Evolutionary conservation across 2,888 invertebrate species (phyloP), one percentile per base, ranked within the genome.

Genomic region (Drosophila multiciliata): DNA sequence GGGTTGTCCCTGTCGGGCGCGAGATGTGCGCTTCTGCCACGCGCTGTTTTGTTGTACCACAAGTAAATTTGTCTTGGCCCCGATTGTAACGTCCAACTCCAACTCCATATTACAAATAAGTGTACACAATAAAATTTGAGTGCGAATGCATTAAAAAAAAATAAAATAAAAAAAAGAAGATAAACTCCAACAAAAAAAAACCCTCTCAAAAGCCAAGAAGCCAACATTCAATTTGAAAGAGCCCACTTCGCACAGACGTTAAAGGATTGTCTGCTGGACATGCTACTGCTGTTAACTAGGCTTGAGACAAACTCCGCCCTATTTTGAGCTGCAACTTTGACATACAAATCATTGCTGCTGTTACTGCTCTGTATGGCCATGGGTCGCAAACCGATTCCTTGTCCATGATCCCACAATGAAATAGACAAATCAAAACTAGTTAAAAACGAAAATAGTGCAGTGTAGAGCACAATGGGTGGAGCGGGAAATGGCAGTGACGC

Each of bases 21-120:
- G 42, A 33, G 20, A 45, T 29, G 32, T 45, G 35, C 50, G 50
- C 26, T 17, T 17, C 17, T 26, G 42, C 42, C 58, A 40, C 48
- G 45, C 65, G 62, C 73, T 69, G 64, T 75, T 65, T 76, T 80
- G 82, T 89, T 80, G 88, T 87, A 85, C 83, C 86, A 89, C 86
- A 86, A 89, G 86, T 76, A 57, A 87, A 71, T 81, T 85, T 74
- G 75, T 76, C 86, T 86, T 86, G 86, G 90, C 88, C 86, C 88
- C 85, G 78, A 85, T 85, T 80, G 66, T 73, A 75, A 70, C 77
- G 76, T 62, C 58, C 74, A 49, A 33, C 58, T 57, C 45, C 60
- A 58, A 61, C 67, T 73, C 20, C 26, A 61, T 23, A 23, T 40
- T 49, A 71, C 61, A 75, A 75, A 55, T 62, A 59, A 73, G 78